phyloP scores from a whole-genome alignment of 2,113 vertebrate genomes.

The Anoura caudifer region DNA sequence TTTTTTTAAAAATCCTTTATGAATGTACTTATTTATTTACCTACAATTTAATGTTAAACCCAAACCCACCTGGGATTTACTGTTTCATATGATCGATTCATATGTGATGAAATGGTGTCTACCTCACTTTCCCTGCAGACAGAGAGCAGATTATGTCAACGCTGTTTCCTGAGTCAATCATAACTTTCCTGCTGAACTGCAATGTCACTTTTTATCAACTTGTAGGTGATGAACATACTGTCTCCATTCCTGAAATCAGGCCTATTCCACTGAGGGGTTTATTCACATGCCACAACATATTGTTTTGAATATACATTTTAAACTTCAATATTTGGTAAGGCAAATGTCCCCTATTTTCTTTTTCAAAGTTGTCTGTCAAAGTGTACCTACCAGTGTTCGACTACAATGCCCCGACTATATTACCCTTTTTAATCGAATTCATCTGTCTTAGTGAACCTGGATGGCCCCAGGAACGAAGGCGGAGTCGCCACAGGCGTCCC shows the following conservation, averaged over 20 bases:
- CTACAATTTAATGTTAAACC: neutral
- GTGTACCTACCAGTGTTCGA: neutral
- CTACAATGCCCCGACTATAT: neutral
- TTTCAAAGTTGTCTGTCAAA: neutral
- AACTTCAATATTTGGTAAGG: conserved; percentile 4
- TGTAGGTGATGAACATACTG: neutral
- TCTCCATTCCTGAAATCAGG: neutral
- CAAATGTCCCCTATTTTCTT: neutral
- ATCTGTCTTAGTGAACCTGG: neutral
- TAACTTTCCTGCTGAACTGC: neutral
- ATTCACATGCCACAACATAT: neutral
- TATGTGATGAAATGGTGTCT: neutral
- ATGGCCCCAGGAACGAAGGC: no score
- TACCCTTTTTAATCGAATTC: neutral
- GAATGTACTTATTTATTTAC: neutral
- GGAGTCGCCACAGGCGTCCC: neutral
- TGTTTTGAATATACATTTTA: neutral
- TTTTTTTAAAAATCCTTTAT: neutral
- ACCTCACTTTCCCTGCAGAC: neutral
- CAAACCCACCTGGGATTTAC: neutral
- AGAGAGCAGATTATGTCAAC: neutral
- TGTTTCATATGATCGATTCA: neutral
- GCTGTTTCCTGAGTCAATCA: neutral
- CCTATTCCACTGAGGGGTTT: neutral
- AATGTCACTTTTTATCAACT: neutral